These are phyloP conservation scores for Drosophila insularis DNA, from an alignment of 1,140 invertebrate genomes.

Conservation along the genomic window DNA sequence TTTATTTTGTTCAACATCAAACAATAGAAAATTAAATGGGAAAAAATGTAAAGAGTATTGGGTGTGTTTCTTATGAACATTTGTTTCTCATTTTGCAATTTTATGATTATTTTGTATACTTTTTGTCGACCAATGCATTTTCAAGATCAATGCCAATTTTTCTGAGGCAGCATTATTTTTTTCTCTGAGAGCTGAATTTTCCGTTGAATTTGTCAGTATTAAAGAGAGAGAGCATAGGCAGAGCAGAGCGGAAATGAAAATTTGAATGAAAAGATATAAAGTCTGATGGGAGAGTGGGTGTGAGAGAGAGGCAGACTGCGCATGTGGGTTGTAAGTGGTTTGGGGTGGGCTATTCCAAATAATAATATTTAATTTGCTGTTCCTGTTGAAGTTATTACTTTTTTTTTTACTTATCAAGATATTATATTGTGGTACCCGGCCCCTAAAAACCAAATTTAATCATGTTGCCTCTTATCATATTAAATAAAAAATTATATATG, in stretches of 20 bases:
- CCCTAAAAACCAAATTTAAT: neutral
- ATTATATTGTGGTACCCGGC: neutral
- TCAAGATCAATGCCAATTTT: slow-evolving; percentile 68
- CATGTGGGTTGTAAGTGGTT: slow-evolving; percentile 28
- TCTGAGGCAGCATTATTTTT: slow-evolving; percentile 27
- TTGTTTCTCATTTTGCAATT: too few species aligned
- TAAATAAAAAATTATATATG: neutral
- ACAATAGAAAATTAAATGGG: neutral
- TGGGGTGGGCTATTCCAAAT: slow-evolving; percentile 1
- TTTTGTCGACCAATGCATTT: slow-evolving; percentile 31
- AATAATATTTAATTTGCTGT: slow-evolving; percentile 5
- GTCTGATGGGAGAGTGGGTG: too few species aligned
- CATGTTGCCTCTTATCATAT: neutral
- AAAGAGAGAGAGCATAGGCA: slow-evolving; percentile 27
- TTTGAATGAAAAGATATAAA: neutral
- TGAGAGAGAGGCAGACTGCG: slow-evolving; percentile 7
- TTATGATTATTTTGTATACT: neutral
- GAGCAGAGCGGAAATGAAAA: slow-evolving; percentile 16
- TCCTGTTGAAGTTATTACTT: neutral
- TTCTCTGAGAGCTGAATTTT: slow-evolving; percentile 21
- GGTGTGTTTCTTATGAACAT: neutral
- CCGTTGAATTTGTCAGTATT: slow-evolving; percentile 17
- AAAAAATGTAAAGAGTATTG: slow-evolving; percentile 33
- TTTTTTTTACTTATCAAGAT: neutral
- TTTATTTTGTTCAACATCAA: neutral